Base-by-base conservation (phyloP, 2,888 invertebrate genomes). In the Tryphoninae sp. region DNA sequence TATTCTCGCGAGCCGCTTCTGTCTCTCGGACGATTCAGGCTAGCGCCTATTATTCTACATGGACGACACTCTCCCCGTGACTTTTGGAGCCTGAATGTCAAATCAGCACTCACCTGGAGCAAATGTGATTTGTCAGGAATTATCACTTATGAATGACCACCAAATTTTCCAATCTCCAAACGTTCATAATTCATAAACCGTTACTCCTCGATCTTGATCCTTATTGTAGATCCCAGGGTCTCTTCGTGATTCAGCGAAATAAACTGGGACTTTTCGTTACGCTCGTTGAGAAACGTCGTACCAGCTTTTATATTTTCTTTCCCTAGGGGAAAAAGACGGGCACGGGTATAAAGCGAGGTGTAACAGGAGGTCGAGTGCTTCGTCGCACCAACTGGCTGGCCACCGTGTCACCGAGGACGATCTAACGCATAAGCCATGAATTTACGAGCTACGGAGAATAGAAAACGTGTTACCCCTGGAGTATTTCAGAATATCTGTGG, bases 391-490 rank as follows among this genome's bases (percentile, higher is more conserved):
- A 72, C 68, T 69, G 65, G 67, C 76, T 64, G 62, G 61, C 73
- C 55, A 22, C 78, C 71, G 68, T 72, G 79, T 69, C 79, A 77
- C 81, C 67, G 72, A 84, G 80, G 61, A 61, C 71, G 68, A 79
- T 67, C 72, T 64, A 83, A 72, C 76, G 81, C 85, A 84, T 88
- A 89, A 88, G 86, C 87, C 84, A 81, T 86, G 87, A 86, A 88
- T 89, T 89, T 90, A 89, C 86, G 88, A 88, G 87, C 73, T 74
- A 69, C 59, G 69, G 83, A 84, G 85, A 79, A 84, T 83, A 84
- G 86, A 80, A 86, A 84, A 84, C 83, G 84, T 81, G 81, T 72
- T 78, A 68, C 72, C 76, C 84, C 73, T 84, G 68, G 58, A 62
- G 42, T 73, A 68, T 75, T 69, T 45, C 67, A 55, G 40, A 40